These are phyloP conservation scores for Andrena minutula DNA, from an alignment of 2,888 invertebrate species.

Conservation along the genomic window DNA sequence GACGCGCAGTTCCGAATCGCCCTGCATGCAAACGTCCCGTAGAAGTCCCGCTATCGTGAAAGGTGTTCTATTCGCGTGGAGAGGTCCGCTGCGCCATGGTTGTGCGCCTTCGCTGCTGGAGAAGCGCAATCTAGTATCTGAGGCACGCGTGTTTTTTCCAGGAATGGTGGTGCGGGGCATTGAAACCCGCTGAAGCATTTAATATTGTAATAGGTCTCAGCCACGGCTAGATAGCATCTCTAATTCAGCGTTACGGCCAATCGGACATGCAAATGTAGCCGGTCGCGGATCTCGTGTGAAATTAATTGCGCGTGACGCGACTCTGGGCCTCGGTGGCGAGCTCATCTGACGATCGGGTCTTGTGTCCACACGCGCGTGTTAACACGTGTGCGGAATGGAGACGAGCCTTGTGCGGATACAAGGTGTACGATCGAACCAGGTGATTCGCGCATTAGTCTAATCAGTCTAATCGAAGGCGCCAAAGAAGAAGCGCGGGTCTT, in stretches of 20 bases:
- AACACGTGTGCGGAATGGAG: conserved; percentile 54
- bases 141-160: conserved; percentile 47
- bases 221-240: conserved; percentile 67
- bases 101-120: conserved; percentile 12
- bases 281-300: conserved; percentile 68
- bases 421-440: conserved; percentile 37
- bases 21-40: conserved; percentile 9
- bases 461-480: conserved; percentile 19
- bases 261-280: conserved; percentile 74
- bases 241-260: conserved; percentile 68
- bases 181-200: conserved; percentile 66
- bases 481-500: conserved; percentile 15
- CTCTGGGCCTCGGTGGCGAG: conserved; percentile 35
- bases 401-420: conserved; percentile 43
- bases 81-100: not conserved
- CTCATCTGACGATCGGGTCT: conserved; percentile 49
- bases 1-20: not conserved
- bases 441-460: conserved; percentile 34
- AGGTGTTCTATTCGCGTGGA: conserved; percentile 19
- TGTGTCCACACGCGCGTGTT: conserved; percentile 35
- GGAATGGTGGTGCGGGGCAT: conserved; percentile 22
- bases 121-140: conserved; percentile 60
- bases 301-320: conserved; percentile 77
- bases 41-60: conserved; percentile 16
- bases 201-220: conserved; percentile 69